Evolutionary conservation across 2,113 vertebrate genomes (phyloP).

Genomic region (Hassar affinis): DNA sequence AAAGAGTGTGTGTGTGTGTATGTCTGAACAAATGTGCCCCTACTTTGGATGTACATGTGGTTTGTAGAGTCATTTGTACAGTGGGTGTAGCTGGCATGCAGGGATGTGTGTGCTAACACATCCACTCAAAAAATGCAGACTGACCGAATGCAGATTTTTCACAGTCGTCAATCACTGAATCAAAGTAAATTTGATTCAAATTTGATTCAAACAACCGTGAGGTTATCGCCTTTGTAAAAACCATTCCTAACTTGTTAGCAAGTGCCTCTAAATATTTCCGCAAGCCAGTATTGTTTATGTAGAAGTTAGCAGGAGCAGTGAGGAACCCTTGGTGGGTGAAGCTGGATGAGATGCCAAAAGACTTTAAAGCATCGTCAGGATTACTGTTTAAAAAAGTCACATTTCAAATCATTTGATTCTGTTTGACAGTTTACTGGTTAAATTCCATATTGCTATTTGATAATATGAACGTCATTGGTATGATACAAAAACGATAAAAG

Average conservation of each 20-base stretch:
- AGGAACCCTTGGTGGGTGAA: background rate
- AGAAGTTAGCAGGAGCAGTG: background rate
- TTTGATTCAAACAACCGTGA: background rate
- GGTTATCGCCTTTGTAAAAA: background rate
- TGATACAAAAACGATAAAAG: background rate
- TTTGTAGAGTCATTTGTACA: background rate
- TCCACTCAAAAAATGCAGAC: background rate
- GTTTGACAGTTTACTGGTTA: background rate
- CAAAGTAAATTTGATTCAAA: background rate
- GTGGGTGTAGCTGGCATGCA: constrained; percentile 51
- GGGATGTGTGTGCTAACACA: background rate
- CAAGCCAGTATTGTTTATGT: background rate
- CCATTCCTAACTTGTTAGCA: background rate
- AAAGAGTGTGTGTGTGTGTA: constrained; percentile 39
- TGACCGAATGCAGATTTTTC: background rate
- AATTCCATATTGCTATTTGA: background rate
- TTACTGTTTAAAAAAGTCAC: background rate
- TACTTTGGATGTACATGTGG: constrained; percentile 24
- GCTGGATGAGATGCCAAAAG: background rate
- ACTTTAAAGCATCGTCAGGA: background rate
- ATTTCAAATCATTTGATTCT: background rate
- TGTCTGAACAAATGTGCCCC: background rate
- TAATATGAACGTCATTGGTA: background rate
- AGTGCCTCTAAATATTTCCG: background rate
- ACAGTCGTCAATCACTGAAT: too few species aligned